These are phyloP conservation scores for Lumbricus terrestris DNA, from an alignment of 2,888 invertebrate genomes.

Conservation along the genomic window DNA sequence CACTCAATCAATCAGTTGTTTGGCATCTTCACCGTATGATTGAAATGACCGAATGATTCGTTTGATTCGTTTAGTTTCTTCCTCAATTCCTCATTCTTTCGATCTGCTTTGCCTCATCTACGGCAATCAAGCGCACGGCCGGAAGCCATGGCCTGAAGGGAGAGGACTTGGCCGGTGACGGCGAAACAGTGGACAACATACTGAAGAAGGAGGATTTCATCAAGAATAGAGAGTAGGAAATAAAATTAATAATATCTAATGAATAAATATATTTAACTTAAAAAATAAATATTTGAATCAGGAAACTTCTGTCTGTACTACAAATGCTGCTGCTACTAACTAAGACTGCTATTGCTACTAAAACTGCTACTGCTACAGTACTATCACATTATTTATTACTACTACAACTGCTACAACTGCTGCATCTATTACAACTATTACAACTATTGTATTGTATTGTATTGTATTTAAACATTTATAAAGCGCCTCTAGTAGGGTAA, in stretches of 20 bases:
- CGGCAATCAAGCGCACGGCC: background rate
- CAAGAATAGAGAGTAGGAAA: background rate
- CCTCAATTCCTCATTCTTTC: background rate
- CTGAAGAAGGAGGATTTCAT: background rate
- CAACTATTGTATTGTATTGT: too few relatives aligned
- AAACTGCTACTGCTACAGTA: too few relatives aligned
- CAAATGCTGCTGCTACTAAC: too few relatives aligned
- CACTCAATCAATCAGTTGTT: too few relatives aligned
- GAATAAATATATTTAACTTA: too few relatives aligned
- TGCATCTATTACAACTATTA: too few relatives aligned
- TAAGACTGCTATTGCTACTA: too few relatives aligned
- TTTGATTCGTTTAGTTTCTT: background rate
- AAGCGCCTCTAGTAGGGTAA: too few relatives aligned
- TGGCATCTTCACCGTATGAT: background rate
- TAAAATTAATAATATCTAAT: background rate
- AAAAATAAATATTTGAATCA: background rate
- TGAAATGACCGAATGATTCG: background rate
- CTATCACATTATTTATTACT: too few relatives aligned
- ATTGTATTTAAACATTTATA: too few relatives aligned
- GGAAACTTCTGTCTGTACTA: background rate
- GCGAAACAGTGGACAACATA: background rate
- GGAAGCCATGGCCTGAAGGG: background rate
- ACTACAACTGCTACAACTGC: too few relatives aligned
- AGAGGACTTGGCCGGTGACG: background rate
- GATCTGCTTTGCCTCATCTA: background rate